These are phyloP conservation scores for Petrophora chlorosata DNA, from an alignment of 2,888 invertebrate genomes.

Conservation along the genomic window DNA sequence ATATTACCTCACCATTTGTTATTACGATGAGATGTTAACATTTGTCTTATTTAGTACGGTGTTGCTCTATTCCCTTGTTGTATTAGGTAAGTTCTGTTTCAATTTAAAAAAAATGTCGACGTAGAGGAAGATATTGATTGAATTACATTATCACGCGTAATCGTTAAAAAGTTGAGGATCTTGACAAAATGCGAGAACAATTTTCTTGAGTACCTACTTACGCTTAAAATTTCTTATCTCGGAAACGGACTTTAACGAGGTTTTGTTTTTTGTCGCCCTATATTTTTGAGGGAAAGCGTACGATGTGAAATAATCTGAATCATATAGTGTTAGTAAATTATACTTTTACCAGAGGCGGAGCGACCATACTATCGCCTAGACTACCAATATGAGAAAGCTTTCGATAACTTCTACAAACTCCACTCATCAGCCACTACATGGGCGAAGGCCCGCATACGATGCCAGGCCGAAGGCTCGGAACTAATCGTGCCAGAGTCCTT, in stretches of 20 bases:
- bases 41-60: slow-evolving; percentile 12
- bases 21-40: slow-evolving; percentile 26
- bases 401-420: slow-evolving; percentile 55
- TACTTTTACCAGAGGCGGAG: slow-evolving; percentile 12
- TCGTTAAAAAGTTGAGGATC: no score
- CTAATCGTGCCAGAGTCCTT: slow-evolving; percentile 51
- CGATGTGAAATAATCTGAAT: no score
- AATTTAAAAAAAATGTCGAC: no score
- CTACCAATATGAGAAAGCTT: slow-evolving; percentile 56
- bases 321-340: neutral
- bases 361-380: slow-evolving; percentile 53
- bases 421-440: slow-evolving; percentile 45
- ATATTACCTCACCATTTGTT: neutral
- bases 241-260: no score
- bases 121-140: no score
- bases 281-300: no score
- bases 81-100: no score
- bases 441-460: slow-evolving; percentile 50
- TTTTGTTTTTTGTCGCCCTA: no score
- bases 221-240: no score
- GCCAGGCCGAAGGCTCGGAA: slow-evolving; percentile 52
- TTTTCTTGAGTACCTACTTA: no score
- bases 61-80: slow-evolving; percentile 8
- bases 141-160: no score
- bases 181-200: no score